phyloP scores from a whole-genome alignment of 92 coral and sea anemone genomes.

The Actinernus sp. region DNA sequence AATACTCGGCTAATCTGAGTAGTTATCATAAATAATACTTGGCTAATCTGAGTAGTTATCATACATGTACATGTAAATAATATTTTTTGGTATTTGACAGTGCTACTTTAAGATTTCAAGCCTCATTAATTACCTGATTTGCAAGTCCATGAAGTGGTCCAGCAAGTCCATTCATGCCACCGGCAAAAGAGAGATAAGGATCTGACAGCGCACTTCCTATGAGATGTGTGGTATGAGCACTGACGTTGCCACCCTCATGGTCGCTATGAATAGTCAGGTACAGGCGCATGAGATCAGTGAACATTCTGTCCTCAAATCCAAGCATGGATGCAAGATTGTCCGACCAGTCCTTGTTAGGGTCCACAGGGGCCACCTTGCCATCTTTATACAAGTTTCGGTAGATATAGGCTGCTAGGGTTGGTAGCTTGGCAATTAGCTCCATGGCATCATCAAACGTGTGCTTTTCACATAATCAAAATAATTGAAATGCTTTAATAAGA shows the following conservation, averaged over 20 bases:
- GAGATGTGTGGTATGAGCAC: conserved; percentile 94
- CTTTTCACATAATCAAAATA: conserved; percentile 20
- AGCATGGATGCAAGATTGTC: conserved; percentile 93
- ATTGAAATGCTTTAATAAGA: too few relatives aligned
- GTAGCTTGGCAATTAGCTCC: conserved; percentile 96
- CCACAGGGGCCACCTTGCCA: conserved; percentile 97
- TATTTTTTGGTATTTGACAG: not conserved
- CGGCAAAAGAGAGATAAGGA: conserved; percentile 97
- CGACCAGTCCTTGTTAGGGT: conserved; percentile 96
- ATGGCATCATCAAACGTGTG: conserved; percentile 92
- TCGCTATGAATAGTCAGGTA: conserved; percentile 91
- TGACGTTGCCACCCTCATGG: conserved; percentile 99
- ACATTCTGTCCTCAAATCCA: conserved; percentile 92
- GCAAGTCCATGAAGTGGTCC: conserved; percentile 99
- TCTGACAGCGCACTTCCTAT: conserved; percentile 97
- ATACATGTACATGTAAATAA: too few relatives aligned
- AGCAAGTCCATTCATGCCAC: conserved; percentile 99
- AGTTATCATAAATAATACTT: too few relatives aligned
- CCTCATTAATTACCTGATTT: conserved; percentile 76
- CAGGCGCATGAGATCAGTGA: conserved; percentile 91
- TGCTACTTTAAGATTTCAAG: too few relatives aligned
- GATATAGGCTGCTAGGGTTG: conserved; percentile 96
- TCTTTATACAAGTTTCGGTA: conserved; percentile 94
- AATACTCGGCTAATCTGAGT: too few relatives aligned
- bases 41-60: too few relatives aligned